These are phyloP conservation scores for Caenorhabditis remanei DNA, from an alignment of 1,140 invertebrate genomes.

Conservation along the genomic window DNA sequence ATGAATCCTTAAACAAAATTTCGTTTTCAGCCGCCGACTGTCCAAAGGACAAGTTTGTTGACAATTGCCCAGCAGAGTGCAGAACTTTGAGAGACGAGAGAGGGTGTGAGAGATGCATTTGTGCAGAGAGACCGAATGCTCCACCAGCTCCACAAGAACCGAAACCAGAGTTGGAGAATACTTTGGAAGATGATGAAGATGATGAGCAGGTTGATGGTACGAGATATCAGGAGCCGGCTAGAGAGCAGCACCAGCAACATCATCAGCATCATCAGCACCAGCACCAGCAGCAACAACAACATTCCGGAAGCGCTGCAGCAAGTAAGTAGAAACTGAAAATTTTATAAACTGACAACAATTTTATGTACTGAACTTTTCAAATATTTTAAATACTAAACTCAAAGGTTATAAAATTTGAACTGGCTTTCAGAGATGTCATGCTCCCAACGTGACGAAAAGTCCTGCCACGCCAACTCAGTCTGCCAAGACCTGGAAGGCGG, in stretches of 20 bases:
- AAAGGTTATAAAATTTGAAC: neutral
- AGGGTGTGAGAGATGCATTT: conserved; percentile 65
- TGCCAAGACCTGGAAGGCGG: conserved; percentile 87
- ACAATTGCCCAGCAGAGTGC: conserved; percentile 63
- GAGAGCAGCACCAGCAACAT: neutral
- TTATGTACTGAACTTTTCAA: neutral
- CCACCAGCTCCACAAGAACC: conserved; percentile 27
- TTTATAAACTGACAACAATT: no score
- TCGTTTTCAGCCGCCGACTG: conserved; percentile 60
- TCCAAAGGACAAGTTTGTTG: conserved; percentile 64
- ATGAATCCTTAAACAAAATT: neutral
- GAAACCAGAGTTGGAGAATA: conserved; percentile 49
- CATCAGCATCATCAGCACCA: neutral
- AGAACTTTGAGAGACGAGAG: conserved; percentile 62
- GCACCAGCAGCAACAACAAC: neutral
- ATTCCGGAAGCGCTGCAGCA: conserved; percentile 4
- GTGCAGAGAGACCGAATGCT: conserved; percentile 53
- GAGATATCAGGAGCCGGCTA: conserved; percentile 15
- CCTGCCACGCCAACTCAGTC: conserved; percentile 86
- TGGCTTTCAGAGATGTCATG: conserved; percentile 79
- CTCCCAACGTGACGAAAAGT: conserved; percentile 80
- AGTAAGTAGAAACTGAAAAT: neutral
- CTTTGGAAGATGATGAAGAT: conserved; percentile 53
- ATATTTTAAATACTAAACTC: neutral
- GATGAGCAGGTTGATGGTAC: conserved; percentile 47